Percentiles rank a stretch among this genome's conserved stretches.
phyloP scores from a whole-genome alignment of 2,888 invertebrate species.

The Conchocele bisecta region DNA sequence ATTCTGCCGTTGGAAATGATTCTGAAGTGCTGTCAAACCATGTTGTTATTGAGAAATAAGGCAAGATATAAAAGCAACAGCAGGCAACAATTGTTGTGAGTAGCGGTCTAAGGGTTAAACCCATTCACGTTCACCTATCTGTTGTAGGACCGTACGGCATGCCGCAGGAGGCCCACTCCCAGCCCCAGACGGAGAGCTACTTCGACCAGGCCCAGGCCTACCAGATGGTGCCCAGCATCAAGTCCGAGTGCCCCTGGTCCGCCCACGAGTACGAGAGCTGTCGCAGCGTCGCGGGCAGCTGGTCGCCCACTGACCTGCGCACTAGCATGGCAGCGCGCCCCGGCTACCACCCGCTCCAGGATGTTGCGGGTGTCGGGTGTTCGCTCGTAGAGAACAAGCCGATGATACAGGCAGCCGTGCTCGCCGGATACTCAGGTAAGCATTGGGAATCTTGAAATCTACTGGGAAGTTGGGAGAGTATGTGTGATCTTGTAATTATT shows the following conservation, averaged over 20 bases:
- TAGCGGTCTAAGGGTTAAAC: too few relatives aligned
- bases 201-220: conserved; percentile 84
- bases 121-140: too few relatives aligned
- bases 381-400: conserved; percentile 84
- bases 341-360: conserved; percentile 66
- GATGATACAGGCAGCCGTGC: conserved; percentile 86
- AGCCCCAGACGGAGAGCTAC: conserved; percentile 62
- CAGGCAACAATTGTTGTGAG: too few relatives aligned
- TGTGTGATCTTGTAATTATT: too few relatives aligned
- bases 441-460: too few relatives aligned
- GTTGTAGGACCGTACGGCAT: too few relatives aligned
- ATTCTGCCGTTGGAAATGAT: too few relatives aligned
- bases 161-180: conserved; percentile 64
- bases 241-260: conserved; percentile 72
- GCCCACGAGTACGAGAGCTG: conserved; percentile 65
- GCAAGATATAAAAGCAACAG: too few relatives aligned
- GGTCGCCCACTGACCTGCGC: conserved; percentile 76
- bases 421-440: conserved; percentile 83
- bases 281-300: conserved; percentile 84
- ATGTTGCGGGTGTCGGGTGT: conserved; percentile 41
- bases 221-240: conserved; percentile 88
- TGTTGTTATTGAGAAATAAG: too few relatives aligned
- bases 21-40: too few relatives aligned
- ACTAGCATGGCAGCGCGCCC: conserved; percentile 57
- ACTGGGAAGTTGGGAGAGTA: too few relatives aligned